Evolutionary conservation across 2,888 invertebrate genomes (phyloP), one percentile per base, ranked within the genome.

Genomic region (Drosophila nigritarsus): DNA sequence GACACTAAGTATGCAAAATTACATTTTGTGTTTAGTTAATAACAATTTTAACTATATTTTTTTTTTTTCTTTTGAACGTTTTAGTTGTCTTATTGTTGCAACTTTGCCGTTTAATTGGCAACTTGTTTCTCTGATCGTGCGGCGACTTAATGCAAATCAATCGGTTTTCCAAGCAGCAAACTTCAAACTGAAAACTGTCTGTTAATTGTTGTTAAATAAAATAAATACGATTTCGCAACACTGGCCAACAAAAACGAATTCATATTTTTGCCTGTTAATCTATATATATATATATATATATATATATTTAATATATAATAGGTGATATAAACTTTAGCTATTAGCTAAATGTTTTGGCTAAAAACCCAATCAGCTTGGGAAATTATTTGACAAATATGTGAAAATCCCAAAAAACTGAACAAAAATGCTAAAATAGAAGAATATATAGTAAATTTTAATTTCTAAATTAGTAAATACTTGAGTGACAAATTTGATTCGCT

Each of bases 101-200:
- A 72, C 60, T 56, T 53, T 66, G 73, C 36, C 36, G 56, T 60
- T 77, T 78, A 80, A 78, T 80, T 78, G 78, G 73, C 81, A 65
- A 49, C 64, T 67, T 58, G 77, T 76, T 80, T 80, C 38, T 53
- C 62, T 15, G 72, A 67, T 80, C 81, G 77, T 72, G 72, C 65
- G 53, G 81, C 80, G 63, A 73, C 67, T 64, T 48, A 61, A 77
- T 81, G 78, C 78, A 78, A 80, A 73, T 77, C 81, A 81, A 73
- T 77, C 60, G 72, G 59, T 65, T 78, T 77, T 59, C 63, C 72
- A 67, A 60, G 67, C 65, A 69, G 34, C 8, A 18, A 40, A 15
- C 38, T 29, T 24, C 6, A 30, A 45, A 18, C 58, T 80, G 60
- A 65, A 76, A 76, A 80, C 66, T 67, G 76, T 54, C 65, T 78